These are phyloP conservation scores for Cephus pulcher DNA, from an alignment of 2,888 invertebrate species.

Conservation along the genomic window DNA sequence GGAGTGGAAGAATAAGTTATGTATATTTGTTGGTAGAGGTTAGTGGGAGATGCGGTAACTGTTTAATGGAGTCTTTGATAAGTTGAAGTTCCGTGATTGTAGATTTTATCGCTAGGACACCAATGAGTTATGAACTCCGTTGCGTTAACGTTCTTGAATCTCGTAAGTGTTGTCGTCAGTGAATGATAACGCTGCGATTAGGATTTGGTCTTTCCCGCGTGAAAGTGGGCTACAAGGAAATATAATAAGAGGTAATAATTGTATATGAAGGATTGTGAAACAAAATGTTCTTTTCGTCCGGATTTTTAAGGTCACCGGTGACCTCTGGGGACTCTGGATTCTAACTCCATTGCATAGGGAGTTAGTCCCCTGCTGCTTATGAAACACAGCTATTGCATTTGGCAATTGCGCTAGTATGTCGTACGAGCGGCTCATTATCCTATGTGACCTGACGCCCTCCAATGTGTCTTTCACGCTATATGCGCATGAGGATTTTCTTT, in stretches of 20 bases:
- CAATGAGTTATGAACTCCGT: background rate
- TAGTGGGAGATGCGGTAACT: background rate
- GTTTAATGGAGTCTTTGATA: background rate
- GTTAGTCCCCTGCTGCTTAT: slow-evolving; percentile 15
- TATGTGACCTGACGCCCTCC: slow-evolving; percentile 26
- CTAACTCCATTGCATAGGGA: background rate
- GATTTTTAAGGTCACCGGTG: background rate
- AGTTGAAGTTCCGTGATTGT: background rate
- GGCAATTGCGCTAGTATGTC: slow-evolving; percentile 34
- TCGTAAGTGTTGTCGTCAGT: background rate
- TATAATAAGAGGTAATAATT: background rate
- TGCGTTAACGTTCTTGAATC: background rate
- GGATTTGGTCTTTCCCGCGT: background rate
- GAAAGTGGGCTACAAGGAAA: background rate
- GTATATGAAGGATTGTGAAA: background rate
- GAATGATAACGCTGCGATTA: background rate
- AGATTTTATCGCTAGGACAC: background rate
- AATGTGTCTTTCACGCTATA: background rate
- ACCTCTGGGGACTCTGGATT: background rate
- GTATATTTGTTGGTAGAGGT: background rate
- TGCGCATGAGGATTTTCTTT: background rate
- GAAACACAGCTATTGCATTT: slow-evolving; percentile 37
- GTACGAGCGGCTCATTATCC: slow-evolving; percentile 22
- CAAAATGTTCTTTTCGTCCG: background rate
- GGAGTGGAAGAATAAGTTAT: background rate